phyloP scores from a whole-genome alignment of 2,888 invertebrate species.

The Exocentrus adspersus region DNA sequence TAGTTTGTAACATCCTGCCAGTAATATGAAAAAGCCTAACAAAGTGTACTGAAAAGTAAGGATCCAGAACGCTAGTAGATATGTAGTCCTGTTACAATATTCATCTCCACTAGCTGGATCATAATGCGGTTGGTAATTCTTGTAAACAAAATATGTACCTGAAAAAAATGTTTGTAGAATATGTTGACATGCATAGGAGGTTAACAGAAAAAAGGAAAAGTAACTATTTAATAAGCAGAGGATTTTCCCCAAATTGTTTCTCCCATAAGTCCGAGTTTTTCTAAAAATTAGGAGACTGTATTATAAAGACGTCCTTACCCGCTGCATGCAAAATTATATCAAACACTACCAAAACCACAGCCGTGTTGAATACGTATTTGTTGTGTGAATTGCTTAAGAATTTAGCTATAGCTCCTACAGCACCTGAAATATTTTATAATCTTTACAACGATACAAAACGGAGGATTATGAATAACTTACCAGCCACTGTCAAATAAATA shows the following conservation, averaged over 20 bases:
- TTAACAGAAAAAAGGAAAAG: too few relatives aligned
- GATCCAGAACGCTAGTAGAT: constrained; percentile 58
- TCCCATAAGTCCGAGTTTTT: too few relatives aligned
- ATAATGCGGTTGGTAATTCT: constrained; percentile 49
- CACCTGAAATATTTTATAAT: constrained; percentile 45
- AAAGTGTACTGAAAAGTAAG: constrained; percentile 57
- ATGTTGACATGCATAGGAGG: too few relatives aligned
- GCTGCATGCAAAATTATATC: constrained; percentile 50
- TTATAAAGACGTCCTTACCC: constrained; percentile 42
- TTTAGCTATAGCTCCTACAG: constrained; percentile 51
- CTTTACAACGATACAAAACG: not conserved
- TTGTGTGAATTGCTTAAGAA: constrained; percentile 49
- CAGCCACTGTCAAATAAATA: constrained; percentile 59
- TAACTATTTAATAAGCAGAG: too few relatives aligned
- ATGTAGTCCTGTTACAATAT: constrained; percentile 56
- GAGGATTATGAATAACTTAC: constrained; percentile 29
- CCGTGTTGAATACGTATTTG: constrained; percentile 45
- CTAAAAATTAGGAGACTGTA: too few relatives aligned
- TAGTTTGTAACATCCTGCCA: constrained; percentile 55
- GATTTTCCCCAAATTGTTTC: too few relatives aligned
- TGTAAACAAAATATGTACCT: constrained; percentile 50
- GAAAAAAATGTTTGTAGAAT: not conserved
- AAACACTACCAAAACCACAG: constrained; percentile 46
- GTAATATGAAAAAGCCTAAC: constrained; percentile 53
- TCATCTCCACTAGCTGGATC: constrained; percentile 14